Base-by-base conservation (phyloP, 2,113 vertebrate genomes). In the Parus major region DNA sequence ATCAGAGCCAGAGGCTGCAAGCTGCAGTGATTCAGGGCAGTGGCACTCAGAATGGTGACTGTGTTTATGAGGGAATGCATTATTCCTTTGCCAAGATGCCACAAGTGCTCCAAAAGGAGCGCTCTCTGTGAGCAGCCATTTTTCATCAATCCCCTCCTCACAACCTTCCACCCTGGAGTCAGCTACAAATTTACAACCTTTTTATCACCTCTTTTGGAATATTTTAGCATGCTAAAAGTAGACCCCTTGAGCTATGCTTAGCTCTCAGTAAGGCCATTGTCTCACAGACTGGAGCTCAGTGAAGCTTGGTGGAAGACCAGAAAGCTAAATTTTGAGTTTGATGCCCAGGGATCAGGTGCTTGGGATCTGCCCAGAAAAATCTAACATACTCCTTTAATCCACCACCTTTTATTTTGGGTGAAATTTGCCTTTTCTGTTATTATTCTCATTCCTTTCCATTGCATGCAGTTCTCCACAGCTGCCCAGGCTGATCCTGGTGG, bases 31-130 rank as follows among this genome's bases (percentile, higher is more conserved):
- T 89, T 93, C 82, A 92, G 18, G 69, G 53, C 33, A 23, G 44
- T 68, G 52, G 33, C 61, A 35, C 73, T 86, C 31, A 12, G 44
- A 53, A n/a, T 33, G 56, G 42, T 77, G 50, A 69, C 55, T 76
- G 64, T 64, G 47, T 78, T 93, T 82, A 56, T 79, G 89, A 92
- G 49, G 46, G 61, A 93, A 71, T 3, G 4, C 72, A 82, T 72
- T 79, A 61, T 79, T 93, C 35, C 57, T 80, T 60, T 92, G 84
- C 81, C 75, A 91, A 95, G 69, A 50, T 76, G 78, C 53, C 70
- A 79, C 35, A 68, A 94, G 60, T 57, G 17, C 29, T 90, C 60
- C 63, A 46, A 61, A 80, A 78, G 50, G 31, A 83, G 23, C 16
- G 24, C 9, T 83, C 80, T 52, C 68, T 71, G 65, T 28, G 15